Base-by-base conservation (phyloP, 2,888 invertebrate genomes). In the Tachina fera region DNA sequence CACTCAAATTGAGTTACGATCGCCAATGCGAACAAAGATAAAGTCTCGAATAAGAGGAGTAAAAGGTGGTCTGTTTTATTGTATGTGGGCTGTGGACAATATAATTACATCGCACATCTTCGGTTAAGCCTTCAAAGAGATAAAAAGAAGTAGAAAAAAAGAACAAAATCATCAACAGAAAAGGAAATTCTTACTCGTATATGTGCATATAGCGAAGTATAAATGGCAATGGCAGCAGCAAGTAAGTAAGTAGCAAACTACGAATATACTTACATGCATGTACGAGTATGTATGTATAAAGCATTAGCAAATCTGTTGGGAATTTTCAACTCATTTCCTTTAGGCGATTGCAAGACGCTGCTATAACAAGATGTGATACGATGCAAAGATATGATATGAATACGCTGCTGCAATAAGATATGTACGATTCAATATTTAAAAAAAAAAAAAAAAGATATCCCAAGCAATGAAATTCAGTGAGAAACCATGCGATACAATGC, bases 31-130 rank as follows among this genome's bases (percentile, higher is more conserved):
- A 70, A 56, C 75, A 77, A 19, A 60, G 72, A 75, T 75, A 82
- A 79, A 61, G 63, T 76, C n/a, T n/a, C 67, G 43, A 61, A 16
- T 51, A 80, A 81, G 68, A 76, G 77, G 58, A 86, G 85, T 80
- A 83, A 83, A 80, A 83, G 83, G 75, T 83, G 67, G 82, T 85
- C 85, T 75, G 81, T 60, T 78, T 72, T 56, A 63, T 72, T 58
- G 68, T 78, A 84, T 86, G 82, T 84, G 87, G 87, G 84, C 77
- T 86, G 86, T 80, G 63, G 83, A 88, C 87, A 87, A 88, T 88
- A 88, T 88, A 88, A 88, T 88, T 88, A 88, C 88, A 86, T 87
- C 81, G 72, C 85, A 87, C 87, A 87, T 87, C 85, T 72, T 84
- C 80, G 56, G 76, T 74, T 72, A 77, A 72, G 58, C 65, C 72